phyloP scores from a whole-genome alignment of 2,113 vertebrate species.

The Silurus meridionalis region DNA sequence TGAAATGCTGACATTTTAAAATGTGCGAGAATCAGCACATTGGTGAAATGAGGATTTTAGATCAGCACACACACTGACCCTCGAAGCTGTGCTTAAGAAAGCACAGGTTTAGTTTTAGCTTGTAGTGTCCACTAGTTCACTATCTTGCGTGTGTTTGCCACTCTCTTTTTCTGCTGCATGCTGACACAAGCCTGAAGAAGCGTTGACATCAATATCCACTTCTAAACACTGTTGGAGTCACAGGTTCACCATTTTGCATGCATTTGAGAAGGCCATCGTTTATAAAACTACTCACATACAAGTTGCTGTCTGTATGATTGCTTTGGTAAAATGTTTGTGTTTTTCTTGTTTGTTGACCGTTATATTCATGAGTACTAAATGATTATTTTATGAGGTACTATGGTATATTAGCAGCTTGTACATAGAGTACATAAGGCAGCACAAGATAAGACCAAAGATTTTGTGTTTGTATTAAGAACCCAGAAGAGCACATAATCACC shows the following conservation, averaged over 20 bases:
- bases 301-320: neutral
- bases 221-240: neutral
- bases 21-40: neutral
- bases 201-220: neutral
- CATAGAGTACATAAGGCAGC: neutral
- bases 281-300: neutral
- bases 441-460: neutral
- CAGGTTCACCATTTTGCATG: slow-evolving; percentile 12
- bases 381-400: neutral
- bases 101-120: neutral
- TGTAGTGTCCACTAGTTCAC: slow-evolving; percentile 19
- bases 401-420: neutral
- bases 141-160: slow-evolving; percentile 25
- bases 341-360: neutral
- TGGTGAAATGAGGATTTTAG: neutral
- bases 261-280: neutral
- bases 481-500: neutral
- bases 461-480: neutral
- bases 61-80: slow-evolving; percentile 32
- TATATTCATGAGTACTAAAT: neutral
- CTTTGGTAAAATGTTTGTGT: neutral
- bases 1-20: neutral
- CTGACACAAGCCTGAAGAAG: neutral
- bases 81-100: slow-evolving; percentile 2
- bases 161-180: slow-evolving; percentile 20